These are phyloP conservation scores for Anagrus nilaparvatae DNA, from an alignment of 1,140 invertebrate genomes.

Conservation along the genomic window DNA sequence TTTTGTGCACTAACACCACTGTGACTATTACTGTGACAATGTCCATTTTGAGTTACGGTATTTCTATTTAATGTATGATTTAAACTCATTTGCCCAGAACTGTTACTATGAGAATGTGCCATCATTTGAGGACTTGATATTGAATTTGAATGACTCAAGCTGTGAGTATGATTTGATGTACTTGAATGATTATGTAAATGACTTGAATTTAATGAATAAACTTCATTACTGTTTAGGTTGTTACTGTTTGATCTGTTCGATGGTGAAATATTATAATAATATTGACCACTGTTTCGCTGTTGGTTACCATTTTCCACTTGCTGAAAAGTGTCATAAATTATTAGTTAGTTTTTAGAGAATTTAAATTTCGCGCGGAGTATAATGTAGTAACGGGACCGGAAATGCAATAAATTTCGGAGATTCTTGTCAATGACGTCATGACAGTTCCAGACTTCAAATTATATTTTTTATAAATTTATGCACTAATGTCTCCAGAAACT, in stretches of 20 bases:
- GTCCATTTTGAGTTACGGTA: conserved; percentile 33
- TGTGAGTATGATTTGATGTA: conserved; percentile 21
- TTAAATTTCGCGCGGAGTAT: too few relatives aligned
- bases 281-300: conserved; percentile 41
- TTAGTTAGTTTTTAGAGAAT: too few relatives aligned
- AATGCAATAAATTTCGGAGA: too few relatives aligned
- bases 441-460: too few relatives aligned
- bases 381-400: too few relatives aligned
- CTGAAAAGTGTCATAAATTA: too few relatives aligned
- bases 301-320: conserved; percentile 32
- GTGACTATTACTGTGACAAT: conserved; percentile 31
- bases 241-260: conserved; percentile 26
- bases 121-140: conserved; percentile 43
- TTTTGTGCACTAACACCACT: conserved; percentile 21
- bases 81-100: conserved; percentile 34
- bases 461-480: too few relatives aligned
- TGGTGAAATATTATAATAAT: conserved; percentile 51
- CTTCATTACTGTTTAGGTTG: conserved; percentile 24
- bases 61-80: conserved; percentile 43
- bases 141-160: conserved; percentile 43
- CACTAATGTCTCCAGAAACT: too few relatives aligned
- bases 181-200: conserved; percentile 43
- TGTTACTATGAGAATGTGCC: conserved; percentile 43
- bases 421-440: too few relatives aligned
- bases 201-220: conserved; percentile 37